Evolutionary conservation across 2,888 invertebrate species (phyloP).

Genomic region (Philhelius pedissequus): DNA sequence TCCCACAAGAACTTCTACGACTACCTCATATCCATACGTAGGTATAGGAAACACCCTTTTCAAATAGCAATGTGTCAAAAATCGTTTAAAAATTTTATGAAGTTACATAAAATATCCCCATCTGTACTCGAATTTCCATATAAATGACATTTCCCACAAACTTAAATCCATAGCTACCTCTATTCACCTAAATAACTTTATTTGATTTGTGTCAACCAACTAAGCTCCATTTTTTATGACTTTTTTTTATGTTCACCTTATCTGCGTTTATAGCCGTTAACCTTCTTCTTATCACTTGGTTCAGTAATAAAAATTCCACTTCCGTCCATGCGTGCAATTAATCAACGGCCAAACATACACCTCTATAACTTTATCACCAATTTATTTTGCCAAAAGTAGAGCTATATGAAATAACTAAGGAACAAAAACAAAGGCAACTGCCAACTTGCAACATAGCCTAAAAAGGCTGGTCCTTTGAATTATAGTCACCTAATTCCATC

Average conservation of each 20-base stretch:
- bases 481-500: conserved; percentile 64
- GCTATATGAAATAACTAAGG: not conserved
- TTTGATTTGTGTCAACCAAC: conserved; percentile 8
- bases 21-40: no score
- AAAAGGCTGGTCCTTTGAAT: conserved; percentile 49
- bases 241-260: conserved; percentile 43
- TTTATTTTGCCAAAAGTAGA: conserved; percentile 29
- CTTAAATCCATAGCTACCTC: not conserved
- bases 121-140: not conserved
- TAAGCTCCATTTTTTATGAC: conserved; percentile 9
- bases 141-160: not conserved
- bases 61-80: not conserved
- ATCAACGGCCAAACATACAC: conserved; percentile 50
- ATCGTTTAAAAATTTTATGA: conserved; percentile 2
- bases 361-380: conserved; percentile 52
- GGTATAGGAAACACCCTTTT: no score
- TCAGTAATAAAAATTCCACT: conserved; percentile 51
- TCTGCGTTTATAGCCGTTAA: conserved; percentile 47
- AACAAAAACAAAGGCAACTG: not conserved
- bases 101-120: not conserved
- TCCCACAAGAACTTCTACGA: no score
- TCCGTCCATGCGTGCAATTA: conserved; percentile 50
- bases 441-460: not conserved
- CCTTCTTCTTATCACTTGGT: conserved; percentile 43
- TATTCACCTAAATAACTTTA: not conserved